phyloP scores from a whole-genome alignment of 2,888 invertebrate genomes.

The Lasioglossum marginatum region DNA sequence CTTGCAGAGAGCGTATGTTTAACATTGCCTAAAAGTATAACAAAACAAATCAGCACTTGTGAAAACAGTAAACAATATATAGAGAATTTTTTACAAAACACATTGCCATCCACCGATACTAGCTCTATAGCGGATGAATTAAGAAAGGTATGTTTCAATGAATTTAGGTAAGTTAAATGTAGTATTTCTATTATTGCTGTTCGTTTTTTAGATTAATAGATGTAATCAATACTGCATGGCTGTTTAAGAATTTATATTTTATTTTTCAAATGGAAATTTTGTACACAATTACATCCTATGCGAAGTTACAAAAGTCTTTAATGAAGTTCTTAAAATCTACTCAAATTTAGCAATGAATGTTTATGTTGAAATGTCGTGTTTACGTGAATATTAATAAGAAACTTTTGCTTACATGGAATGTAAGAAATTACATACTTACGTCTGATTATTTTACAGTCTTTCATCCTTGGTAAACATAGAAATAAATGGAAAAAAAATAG shows the following conservation, averaged over 20 bases:
- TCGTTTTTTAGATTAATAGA: background rate
- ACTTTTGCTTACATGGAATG: conserved; percentile 13
- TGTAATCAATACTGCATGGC: background rate
- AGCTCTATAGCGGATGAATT: conserved; percentile 78
- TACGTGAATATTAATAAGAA: background rate
- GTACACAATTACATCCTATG: background rate
- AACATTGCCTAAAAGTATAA: conserved; percentile 73
- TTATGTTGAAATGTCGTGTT: background rate
- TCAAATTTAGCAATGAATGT: background rate
- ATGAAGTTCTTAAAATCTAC: conserved; percentile 1
- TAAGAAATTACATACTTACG: conserved; percentile 3
- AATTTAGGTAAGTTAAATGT: background rate
- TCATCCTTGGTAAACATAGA: conserved; percentile 82
- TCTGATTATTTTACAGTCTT: conserved; percentile 76
- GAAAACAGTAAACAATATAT: conserved; percentile 78
- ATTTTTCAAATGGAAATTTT: background rate
- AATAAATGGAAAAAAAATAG: conserved; percentile 83
- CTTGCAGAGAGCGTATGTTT: conserved; percentile 75
- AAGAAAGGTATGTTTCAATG: conserved; percentile 77
- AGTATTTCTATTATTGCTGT: background rate
- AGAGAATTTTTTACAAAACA: conserved; percentile 77
- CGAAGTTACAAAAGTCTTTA: background rate
- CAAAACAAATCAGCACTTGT: conserved; percentile 72
- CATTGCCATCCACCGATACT: conserved; percentile 78
- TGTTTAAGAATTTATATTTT: background rate